A percentile compares a stretch with the other conserved stretches of the same genome.
These are phyloP conservation scores for Falco columbarius DNA, from an alignment of 2,797 vertebrate genomes.

Conservation along the genomic window DNA sequence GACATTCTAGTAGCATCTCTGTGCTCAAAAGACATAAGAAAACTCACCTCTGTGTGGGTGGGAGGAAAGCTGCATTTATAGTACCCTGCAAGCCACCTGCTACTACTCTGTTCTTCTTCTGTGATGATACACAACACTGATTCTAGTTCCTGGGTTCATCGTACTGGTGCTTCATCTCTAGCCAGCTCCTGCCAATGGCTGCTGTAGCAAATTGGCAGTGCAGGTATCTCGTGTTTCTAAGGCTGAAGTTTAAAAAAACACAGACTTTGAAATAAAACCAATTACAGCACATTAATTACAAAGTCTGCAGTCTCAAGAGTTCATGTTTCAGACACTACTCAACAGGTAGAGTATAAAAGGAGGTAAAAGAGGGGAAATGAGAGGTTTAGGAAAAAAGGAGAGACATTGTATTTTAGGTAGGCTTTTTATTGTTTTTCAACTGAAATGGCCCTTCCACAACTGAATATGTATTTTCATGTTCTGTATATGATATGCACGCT, in stretches of 20 bases:
- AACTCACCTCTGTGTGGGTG: not conserved
- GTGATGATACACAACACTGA: not conserved
- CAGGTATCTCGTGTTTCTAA: not conserved
- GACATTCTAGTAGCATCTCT: not conserved
- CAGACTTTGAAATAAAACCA: not conserved
- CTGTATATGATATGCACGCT: accelerated
- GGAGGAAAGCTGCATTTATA: not conserved
- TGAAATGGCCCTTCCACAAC: not conserved
- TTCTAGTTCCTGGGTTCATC: not conserved
- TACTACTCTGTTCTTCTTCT: not conserved
- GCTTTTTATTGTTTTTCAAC: not conserved
- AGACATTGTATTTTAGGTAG: not conserved
- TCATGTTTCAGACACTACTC: not conserved
- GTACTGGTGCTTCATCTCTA: not conserved
- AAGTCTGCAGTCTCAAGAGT: not conserved
- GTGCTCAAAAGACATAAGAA: accelerated
- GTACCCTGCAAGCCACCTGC: accelerated
- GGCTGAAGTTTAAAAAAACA: not conserved
- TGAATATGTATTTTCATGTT: not conserved
- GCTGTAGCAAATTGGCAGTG: not conserved
- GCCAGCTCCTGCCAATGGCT: accelerated
- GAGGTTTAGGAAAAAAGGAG: not conserved
- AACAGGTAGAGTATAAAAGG: not conserved
- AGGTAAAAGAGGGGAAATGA: not conserved
- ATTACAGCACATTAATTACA: accelerated